Conservation (phyloP, 1,140 invertebrate species). For the Penaeus indicus region DNA sequence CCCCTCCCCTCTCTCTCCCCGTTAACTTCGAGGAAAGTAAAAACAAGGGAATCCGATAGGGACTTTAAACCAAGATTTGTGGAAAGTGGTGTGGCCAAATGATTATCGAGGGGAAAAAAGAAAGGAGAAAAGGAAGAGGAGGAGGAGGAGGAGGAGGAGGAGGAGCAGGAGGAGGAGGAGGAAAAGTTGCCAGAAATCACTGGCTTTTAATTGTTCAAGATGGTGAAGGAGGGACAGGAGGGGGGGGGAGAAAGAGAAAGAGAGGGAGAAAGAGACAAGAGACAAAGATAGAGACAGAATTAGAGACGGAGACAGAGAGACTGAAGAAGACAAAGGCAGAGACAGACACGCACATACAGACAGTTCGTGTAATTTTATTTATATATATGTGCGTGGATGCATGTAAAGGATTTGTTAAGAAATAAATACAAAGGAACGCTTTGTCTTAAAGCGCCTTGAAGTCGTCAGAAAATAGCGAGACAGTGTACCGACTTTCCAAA, state of each 20-base stretch:
- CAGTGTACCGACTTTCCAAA: no score
- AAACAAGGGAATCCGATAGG: no score
- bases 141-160: neutral
- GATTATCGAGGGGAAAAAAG: neutral
- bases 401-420: neutral
- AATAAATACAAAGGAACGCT: neutral
- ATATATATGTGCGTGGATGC: no score
- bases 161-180: neutral
- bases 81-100: no score
- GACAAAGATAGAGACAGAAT: neutral
- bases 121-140: slow-evolving; percentile 6
- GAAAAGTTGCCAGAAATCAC: slow-evolving; percentile 1
- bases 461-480: no score
- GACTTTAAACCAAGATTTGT: no score
- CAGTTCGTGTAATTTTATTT: no score
- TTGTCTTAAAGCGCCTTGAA: no score
- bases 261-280: neutral
- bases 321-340: neutral
- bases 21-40: no score
- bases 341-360: neutral
- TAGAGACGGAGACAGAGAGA: neutral
- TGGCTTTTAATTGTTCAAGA: neutral
- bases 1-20: no score
- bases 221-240: neutral
- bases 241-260: neutral